Evolutionary conservation across 2,888 invertebrate genomes (phyloP).

Genomic region (Prosopocoilus inquinatus): DNA sequence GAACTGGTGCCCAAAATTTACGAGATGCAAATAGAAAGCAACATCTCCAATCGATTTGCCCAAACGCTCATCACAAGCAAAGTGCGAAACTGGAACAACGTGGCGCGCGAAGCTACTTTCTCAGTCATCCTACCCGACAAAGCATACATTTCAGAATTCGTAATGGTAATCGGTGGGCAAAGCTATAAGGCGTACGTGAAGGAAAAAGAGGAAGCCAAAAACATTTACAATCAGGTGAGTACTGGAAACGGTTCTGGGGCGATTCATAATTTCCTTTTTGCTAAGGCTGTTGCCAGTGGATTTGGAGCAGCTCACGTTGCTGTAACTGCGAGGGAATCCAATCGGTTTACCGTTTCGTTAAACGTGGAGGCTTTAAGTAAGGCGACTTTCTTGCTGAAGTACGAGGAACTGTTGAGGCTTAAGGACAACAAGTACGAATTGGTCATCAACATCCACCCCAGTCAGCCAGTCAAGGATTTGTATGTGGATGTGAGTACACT

Average conservation of each 20-base stretch:
- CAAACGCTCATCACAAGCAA: slow-evolving; percentile 63
- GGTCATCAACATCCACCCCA: slow-evolving; percentile 67
- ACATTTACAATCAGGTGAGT: slow-evolving; percentile 47
- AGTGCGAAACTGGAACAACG: slow-evolving; percentile 60
- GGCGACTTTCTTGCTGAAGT: slow-evolving; percentile 68
- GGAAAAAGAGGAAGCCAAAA: slow-evolving; percentile 63
- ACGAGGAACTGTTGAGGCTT: slow-evolving; percentile 68
- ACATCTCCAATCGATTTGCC: slow-evolving; percentile 65
- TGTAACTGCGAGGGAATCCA: slow-evolving; percentile 67
- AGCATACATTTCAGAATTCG: slow-evolving; percentile 68
- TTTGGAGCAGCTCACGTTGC: slow-evolving; percentile 61
- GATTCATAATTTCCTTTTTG: slow-evolving; percentile 20
- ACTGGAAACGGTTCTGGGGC: too few species aligned
- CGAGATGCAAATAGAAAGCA: slow-evolving; percentile 61
- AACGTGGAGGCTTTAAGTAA: slow-evolving; percentile 65
- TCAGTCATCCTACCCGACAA: slow-evolving; percentile 66
- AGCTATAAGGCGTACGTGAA: slow-evolving; percentile 64
- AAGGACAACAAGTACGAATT: slow-evolving; percentile 67
- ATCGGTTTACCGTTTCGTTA: slow-evolving; percentile 66
- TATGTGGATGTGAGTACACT: slow-evolving; percentile 53
- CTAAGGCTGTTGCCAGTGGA: slow-evolving; percentile 58
- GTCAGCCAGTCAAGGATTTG: slow-evolving; percentile 63
- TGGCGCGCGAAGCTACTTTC: slow-evolving; percentile 64
- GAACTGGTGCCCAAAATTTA: slow-evolving; percentile 52
- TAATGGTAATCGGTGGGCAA: slow-evolving; percentile 65